Evolutionary conservation across 2,113 vertebrate genomes (phyloP).

Genomic region (Columbina picui): DNA sequence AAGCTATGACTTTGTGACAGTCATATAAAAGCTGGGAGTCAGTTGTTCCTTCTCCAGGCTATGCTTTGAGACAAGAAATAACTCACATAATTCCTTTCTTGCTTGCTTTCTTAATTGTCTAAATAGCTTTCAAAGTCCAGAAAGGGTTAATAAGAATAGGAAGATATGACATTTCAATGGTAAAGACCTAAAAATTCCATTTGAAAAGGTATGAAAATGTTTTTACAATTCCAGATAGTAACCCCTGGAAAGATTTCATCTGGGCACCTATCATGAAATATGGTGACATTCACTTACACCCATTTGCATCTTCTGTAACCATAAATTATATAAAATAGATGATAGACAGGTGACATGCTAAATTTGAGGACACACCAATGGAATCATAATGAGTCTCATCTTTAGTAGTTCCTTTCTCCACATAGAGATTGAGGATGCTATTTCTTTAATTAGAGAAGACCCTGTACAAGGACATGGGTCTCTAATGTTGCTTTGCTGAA

Average conservation of each 20-base stretch:
- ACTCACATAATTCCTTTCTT: not conserved
- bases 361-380: not conserved
- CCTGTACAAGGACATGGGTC: rapidly evolving
- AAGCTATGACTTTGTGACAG: not conserved
- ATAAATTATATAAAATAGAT: not conserved
- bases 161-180: not conserved
- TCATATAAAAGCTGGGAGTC: not conserved
- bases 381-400: not conserved
- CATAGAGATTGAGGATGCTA: not conserved
- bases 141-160: not conserved
- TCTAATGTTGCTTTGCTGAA: not conserved
- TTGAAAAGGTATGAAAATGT: not conserved
- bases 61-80: not conserved
- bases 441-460: not conserved
- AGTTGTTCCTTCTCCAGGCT: not conserved
- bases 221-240: not conserved
- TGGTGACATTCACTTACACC: not conserved
- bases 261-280: not conserved
- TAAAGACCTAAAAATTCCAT: not conserved
- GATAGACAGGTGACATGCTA: not conserved
- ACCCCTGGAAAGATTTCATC: not conserved
- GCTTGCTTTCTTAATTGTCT: not conserved
- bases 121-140: not conserved
- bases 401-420: not conserved
- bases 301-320: not conserved